phyloP scores from a whole-genome alignment of 2,113 vertebrate genomes.

The Pitta sordida region DNA sequence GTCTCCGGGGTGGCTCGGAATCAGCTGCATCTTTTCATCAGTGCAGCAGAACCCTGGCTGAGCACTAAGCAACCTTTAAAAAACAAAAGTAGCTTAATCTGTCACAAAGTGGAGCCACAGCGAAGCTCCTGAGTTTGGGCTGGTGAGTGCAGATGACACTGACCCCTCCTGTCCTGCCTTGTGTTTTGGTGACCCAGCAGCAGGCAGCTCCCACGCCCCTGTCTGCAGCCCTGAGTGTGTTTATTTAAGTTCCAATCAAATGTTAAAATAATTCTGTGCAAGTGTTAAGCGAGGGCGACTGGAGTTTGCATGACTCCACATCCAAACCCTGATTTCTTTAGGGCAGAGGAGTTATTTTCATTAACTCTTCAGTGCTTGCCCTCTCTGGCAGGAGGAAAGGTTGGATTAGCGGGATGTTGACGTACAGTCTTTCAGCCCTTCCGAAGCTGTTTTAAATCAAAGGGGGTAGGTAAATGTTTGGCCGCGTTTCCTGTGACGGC shows the following conservation, averaged over 20 bases:
- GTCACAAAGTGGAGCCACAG: neutral
- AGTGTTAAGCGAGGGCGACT: neutral
- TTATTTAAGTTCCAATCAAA: conserved; percentile 32
- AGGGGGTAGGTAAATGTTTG: conserved; percentile 29
- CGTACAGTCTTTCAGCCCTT: neutral
- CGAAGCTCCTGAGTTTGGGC: fast-evolving
- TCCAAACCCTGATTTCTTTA: neutral
- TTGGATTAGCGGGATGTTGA: conserved; percentile 33
- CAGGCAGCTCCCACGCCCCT: neutral
- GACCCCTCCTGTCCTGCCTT: neutral
- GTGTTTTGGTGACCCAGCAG: neutral
- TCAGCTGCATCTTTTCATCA: neutral
- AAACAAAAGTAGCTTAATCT: neutral
- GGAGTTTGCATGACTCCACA: neutral
- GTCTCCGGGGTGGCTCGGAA: neutral
- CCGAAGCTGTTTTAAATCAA: conserved; percentile 37
- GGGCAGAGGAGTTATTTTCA: conserved; percentile 6
- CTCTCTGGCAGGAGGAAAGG: conserved; percentile 20
- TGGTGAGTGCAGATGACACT: neutral
- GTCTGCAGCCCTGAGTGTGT: neutral
- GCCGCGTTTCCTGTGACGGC: neutral
- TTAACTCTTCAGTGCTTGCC: conserved; percentile 16
- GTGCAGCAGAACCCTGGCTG: neutral
- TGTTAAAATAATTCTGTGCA: conserved; percentile 16
- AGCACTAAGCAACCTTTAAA: neutral